These are phyloP conservation scores for Aleiodes sp. DNA, from an alignment of 1,140 invertebrate genomes.

Conservation along the genomic window DNA sequence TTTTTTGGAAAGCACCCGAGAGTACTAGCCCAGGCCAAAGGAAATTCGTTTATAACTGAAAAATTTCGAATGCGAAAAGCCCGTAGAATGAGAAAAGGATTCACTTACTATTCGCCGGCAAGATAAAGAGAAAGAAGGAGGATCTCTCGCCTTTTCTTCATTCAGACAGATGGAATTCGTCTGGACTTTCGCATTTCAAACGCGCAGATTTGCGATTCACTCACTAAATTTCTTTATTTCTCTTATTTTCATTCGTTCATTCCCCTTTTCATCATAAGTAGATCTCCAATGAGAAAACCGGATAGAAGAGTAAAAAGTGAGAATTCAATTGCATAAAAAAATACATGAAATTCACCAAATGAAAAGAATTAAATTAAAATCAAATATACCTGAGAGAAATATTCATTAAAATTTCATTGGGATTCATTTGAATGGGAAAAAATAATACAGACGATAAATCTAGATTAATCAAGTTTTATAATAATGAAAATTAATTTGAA, in stretches of 20 bases:
- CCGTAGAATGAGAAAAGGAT: conserved; percentile 9
- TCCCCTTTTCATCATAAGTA: not conserved
- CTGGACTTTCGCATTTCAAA: conserved; percentile 15
- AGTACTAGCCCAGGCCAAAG: not conserved
- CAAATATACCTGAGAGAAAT: not conserved
- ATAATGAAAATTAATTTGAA: not conserved
- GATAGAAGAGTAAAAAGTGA: not conserved
- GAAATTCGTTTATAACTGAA: conserved; percentile 29
- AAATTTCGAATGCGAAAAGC: conserved; percentile 26
- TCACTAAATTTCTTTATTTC: not conserved
- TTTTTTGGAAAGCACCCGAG: not conserved
- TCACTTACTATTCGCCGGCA: not conserved
- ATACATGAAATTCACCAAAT: not conserved
- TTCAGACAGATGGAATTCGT: conserved; percentile 11
- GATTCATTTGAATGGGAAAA: not conserved
- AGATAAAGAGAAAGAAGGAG: not conserved
- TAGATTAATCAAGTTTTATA: not conserved
- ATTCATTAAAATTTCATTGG: not conserved
- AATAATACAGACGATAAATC: not conserved
- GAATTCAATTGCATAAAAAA: not conserved
- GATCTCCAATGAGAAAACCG: not conserved
- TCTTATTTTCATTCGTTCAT: not conserved
- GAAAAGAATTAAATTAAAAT: not conserved
- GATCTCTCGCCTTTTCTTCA: not conserved
- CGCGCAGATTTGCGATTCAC: conserved; percentile 5